Conservation (phyloP, 2,113 vertebrate species). For the Orthonyx spaldingii region DNA sequence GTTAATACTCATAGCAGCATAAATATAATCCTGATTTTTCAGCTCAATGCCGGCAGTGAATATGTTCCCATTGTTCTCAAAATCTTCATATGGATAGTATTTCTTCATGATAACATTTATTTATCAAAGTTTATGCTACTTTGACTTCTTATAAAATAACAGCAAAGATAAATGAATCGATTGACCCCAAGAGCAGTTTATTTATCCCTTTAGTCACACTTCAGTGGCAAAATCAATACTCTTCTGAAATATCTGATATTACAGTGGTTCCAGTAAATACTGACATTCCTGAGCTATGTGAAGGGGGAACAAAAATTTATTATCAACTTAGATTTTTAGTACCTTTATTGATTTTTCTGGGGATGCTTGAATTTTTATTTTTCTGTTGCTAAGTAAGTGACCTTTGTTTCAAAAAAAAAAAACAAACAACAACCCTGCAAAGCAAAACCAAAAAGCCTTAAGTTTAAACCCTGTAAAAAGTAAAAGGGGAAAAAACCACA, state of each 20-base stretch:
- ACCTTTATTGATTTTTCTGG: constrained; percentile 75
- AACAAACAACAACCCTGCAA: background rate
- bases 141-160: constrained; percentile 80
- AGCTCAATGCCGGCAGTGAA: background rate
- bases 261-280: constrained; percentile 77
- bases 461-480: constrained; percentile 18
- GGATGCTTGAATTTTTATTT: constrained; percentile 80
- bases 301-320: constrained; percentile 78
- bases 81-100: constrained; percentile 59
- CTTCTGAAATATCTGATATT: constrained; percentile 80
- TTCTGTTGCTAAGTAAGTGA: constrained; percentile 73
- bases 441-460: background rate
- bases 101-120: constrained; percentile 76
- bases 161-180: constrained; percentile 80
- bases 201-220: constrained; percentile 86
- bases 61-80: constrained; percentile 16
- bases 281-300: constrained; percentile 77
- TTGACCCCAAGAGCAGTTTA: constrained; percentile 81
- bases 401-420: constrained; percentile 60
- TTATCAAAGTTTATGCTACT: constrained; percentile 78
- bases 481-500: background rate
- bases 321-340: constrained; percentile 80
- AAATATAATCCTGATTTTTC: constrained; percentile 32
- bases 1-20: constrained; percentile 1
- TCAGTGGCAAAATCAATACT: constrained; percentile 82